Conservation (phyloP, 2,113 vertebrate species). For the Silurus meridionalis region DNA sequence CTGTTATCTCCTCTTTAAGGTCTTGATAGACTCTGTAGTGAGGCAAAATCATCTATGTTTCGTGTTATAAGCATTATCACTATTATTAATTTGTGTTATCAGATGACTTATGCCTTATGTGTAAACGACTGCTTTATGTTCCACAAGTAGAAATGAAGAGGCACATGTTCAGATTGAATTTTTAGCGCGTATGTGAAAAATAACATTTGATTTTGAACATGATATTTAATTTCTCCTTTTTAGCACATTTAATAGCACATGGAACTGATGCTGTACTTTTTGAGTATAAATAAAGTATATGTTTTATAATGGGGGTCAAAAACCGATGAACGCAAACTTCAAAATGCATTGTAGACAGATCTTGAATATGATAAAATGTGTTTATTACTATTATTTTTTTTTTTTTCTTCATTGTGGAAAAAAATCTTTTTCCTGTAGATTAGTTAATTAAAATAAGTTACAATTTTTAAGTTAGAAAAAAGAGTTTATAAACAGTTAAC, state of each 20-base stretch:
- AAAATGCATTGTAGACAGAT: not conserved
- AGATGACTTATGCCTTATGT: not conserved
- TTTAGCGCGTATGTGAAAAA: no score
- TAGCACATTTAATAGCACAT: not conserved
- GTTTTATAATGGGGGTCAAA: not conserved
- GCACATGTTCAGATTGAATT: no score
- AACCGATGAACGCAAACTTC: not conserved
- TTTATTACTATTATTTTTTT: not conserved
- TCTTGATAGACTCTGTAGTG: not conserved
- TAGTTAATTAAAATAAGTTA: not conserved
- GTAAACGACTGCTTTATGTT: not conserved
- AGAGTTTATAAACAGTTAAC: no score
- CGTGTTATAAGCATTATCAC: not conserved
- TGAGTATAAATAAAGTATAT: not conserved
- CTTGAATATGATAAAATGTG: not conserved
- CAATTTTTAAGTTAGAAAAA: not conserved
- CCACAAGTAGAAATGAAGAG: no score
- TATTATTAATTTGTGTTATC: not conserved
- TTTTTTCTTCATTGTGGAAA: not conserved
- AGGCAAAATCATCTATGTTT: not conserved
- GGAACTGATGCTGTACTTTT: not conserved
- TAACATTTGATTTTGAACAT: not conserved
- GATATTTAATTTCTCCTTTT: not conserved
- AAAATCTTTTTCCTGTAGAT: not conserved
- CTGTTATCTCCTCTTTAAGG: not conserved